Percentiles rank a stretch among this genome's conserved stretches.
Evolutionary conservation across 2,113 vertebrate species (phyloP).

Genomic region (Myrmophylax atrothorax): DNA sequence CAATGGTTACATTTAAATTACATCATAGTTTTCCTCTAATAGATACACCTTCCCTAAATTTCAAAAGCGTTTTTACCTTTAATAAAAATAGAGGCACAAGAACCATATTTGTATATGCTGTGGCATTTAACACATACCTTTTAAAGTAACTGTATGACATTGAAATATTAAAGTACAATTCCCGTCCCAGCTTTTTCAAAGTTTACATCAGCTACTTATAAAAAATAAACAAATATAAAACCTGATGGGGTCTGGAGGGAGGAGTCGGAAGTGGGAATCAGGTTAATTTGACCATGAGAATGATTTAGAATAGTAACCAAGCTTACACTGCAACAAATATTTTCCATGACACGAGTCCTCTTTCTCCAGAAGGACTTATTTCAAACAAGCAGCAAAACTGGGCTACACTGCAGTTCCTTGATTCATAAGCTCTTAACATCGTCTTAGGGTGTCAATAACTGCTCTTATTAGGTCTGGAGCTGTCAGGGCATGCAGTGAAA

Average conservation of each 20-base stretch:
- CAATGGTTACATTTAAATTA: neutral
- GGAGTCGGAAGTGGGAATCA: neutral
- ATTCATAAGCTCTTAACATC: slow-evolving; percentile 41
- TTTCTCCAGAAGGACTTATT: slow-evolving; percentile 29
- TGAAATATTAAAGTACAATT: neutral
- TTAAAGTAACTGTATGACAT: neutral
- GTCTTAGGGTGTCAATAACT: slow-evolving; percentile 54
- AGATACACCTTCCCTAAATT: neutral
- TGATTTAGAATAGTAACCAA: neutral
- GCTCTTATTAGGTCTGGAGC: slow-evolving; percentile 60
- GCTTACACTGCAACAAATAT: neutral
- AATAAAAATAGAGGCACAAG: neutral
- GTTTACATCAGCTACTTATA: neutral
- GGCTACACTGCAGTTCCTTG: slow-evolving; percentile 8
- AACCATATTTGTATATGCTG: fast-evolving
- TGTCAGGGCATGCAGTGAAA: slow-evolving; percentile 57
- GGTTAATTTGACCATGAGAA: neutral
- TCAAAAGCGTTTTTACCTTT: neutral
- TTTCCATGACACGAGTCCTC: neutral
- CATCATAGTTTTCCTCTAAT: neutral
- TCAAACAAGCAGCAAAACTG: neutral
- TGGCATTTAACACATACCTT: neutral
- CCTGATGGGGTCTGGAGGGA: neutral
- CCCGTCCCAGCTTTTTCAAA: neutral
- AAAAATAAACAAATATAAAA: neutral